Base-by-base conservation (phyloP, 2,797 vertebrate species). In the Sus cebifrons region DNA sequence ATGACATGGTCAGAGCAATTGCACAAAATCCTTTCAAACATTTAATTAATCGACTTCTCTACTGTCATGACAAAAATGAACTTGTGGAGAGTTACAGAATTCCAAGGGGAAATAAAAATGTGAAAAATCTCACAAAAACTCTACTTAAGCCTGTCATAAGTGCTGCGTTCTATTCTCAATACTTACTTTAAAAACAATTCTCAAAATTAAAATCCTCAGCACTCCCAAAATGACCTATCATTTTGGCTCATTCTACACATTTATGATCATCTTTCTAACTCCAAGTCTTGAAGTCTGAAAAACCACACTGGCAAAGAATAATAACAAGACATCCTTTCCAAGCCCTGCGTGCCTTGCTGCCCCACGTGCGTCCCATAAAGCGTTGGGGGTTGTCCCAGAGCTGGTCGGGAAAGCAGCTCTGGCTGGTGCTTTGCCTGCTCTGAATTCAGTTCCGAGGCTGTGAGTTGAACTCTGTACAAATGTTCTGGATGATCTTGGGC, bases 391-490 rank as follows among this genome's bases (percentile, higher is more conserved):
- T 21, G 78, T 94, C 97, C 92, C 90, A 89, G 32, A 32, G 90
- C 92, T 1, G 0, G 49, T 68, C 0, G 17, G 71, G 49, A 73
- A 86, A 94, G 56, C 82, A 1, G 78, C 68, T 2, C 12, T 17
- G 16, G 71, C 29, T 18, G 20, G 10, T 68, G 74, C 65, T 49
- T 16, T 0, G 77, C 56, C 58, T 25, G 74, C 79, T 96, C 96
- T 52, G 74, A 74, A 78, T 21, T 99, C 98, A 99, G 98, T 99
- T 99, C 96, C 99, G 99, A 74, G 99, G 99, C 98, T 99, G 99
- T 21, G 99, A 99, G 98, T 99, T 99, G 98, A 99, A 99, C 98
- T 99, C 99, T 96, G 99, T 99, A 98, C 99, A 99, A 98, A 99
- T 99, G 98, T 99, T 99, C 98, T 99, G 98, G 97, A 99, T 99